phyloP scores from a whole-genome alignment of 2,113 vertebrate species.

The Gobiocypris rarus region DNA sequence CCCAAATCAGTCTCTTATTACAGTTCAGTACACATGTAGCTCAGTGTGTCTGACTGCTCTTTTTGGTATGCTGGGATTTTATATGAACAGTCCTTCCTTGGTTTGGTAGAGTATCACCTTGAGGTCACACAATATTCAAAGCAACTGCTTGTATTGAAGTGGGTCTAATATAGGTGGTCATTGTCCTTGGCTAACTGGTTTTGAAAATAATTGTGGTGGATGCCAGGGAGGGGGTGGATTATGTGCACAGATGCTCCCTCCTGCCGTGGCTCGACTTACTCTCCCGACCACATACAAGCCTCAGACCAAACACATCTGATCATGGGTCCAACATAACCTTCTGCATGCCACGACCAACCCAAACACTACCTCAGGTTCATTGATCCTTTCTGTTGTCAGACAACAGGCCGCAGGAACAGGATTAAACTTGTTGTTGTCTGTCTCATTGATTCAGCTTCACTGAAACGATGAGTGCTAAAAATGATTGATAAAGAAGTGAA shows the following conservation, averaged over 20 bases:
- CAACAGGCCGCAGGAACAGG: constrained; percentile 38
- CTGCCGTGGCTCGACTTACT: not conserved
- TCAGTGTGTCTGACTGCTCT: not conserved
- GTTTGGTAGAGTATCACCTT: not conserved
- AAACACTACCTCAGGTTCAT: constrained; percentile 46
- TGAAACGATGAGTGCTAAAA: not conserved
- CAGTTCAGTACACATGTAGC: not conserved
- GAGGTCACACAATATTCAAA: not conserved
- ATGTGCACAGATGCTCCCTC: constrained; percentile 32
- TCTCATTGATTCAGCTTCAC: not conserved
- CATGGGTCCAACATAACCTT: not conserved
- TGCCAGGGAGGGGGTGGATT: constrained; percentile 13
- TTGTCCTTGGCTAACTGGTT: constrained; percentile 15
- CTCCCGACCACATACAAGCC: constrained; percentile 10
- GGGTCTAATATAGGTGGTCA: not conserved
- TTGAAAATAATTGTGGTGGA: constrained; percentile 37
- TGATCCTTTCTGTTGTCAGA: constrained; percentile 41
- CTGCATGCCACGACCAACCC: not conserved
- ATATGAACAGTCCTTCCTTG: too few relatives aligned
- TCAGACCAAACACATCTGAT: constrained; percentile 24
- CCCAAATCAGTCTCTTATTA: not conserved
- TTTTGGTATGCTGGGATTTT: not conserved
- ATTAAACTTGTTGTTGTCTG: constrained; percentile 39
- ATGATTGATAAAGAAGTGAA: not conserved
- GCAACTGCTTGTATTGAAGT: not conserved